phyloP scores from a whole-genome alignment of 2,113 vertebrate genomes.

The Cavia porcellus region DNA sequence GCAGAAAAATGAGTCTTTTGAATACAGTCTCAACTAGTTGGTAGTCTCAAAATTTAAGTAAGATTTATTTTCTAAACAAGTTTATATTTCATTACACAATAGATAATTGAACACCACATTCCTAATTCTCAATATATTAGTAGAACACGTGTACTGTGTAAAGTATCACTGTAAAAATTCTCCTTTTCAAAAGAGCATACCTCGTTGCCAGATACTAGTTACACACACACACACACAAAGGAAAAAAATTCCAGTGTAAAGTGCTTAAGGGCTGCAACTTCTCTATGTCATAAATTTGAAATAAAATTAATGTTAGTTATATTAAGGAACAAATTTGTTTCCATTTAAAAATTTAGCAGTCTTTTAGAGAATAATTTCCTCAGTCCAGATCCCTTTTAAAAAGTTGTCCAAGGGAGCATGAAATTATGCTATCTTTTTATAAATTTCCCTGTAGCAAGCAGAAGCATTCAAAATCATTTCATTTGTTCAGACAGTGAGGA shows the following conservation, averaged over 20 bases:
- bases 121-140: neutral
- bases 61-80: neutral
- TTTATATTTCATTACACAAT: neutral
- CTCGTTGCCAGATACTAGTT: neutral
- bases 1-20: neutral
- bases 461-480: slow-evolving; percentile 82
- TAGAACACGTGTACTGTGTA: neutral
- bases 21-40: neutral
- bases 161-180: neutral
- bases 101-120: neutral
- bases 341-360: slow-evolving; percentile 64
- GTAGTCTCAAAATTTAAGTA: neutral
- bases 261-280: neutral
- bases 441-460: slow-evolving; percentile 77
- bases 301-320: slow-evolving; percentile 69
- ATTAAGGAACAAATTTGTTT: slow-evolving; percentile 59
- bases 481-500: slow-evolving; percentile 71
- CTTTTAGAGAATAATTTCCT: slow-evolving; percentile 67
- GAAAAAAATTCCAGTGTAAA: neutral
- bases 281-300: slow-evolving; percentile 19
- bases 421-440: slow-evolving; percentile 78
- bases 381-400: slow-evolving; percentile 60
- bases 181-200: neutral
- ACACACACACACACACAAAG: neutral
- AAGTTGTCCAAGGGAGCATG: slow-evolving; percentile 68